Conservation (phyloP, 2,797 vertebrate species). For the Acipenser ruthenus region DNA sequence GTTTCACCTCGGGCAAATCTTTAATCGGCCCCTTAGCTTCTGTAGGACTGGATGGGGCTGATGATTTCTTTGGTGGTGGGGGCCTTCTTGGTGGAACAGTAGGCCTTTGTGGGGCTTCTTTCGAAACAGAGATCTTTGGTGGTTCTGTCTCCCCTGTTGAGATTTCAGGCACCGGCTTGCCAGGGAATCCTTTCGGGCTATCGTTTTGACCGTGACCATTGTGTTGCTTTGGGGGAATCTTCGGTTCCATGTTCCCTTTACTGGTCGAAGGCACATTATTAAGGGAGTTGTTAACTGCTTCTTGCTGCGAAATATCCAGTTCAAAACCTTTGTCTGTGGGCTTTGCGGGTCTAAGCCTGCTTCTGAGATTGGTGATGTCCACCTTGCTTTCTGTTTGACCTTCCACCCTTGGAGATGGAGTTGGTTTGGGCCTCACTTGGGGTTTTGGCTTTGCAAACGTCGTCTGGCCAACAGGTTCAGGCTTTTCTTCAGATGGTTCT, state of each 20-base stretch:
- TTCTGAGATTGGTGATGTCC: conserved; percentile 86
- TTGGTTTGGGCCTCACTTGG: conserved; percentile 75
- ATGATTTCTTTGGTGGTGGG: conserved; percentile 83
- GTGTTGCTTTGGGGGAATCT: conserved; percentile 52
- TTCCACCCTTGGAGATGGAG: conserved; percentile 68
- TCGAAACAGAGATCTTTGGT: conserved; percentile 42
- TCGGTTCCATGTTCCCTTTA: conserved; percentile 50
- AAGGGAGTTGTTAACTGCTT: conserved; percentile 34
- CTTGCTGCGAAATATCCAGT: conserved; percentile 48
- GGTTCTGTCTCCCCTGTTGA: conserved; percentile 47
- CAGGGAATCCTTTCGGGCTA: conserved; percentile 35
- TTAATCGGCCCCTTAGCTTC: conserved; percentile 56
- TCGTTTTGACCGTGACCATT: conserved; percentile 57
- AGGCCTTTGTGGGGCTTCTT: conserved; percentile 73
- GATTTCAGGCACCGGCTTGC: conserved; percentile 21
- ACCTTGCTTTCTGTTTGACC: conserved; percentile 68
- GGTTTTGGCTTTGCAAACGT: no score
- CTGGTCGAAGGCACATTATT: conserved; percentile 38
- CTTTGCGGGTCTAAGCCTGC: conserved; percentile 83
- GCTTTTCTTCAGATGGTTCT: conserved; percentile 61
- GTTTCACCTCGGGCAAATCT: conserved; percentile 58
- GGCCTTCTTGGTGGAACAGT: conserved; percentile 78
- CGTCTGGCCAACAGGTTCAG: conserved; percentile 52
- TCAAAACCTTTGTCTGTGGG: conserved; percentile 56
- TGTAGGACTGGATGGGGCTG: conserved; percentile 45